Evolutionary conservation across 2,888 invertebrate genomes (phyloP).

Genomic region (Harpalus rufipes): DNA sequence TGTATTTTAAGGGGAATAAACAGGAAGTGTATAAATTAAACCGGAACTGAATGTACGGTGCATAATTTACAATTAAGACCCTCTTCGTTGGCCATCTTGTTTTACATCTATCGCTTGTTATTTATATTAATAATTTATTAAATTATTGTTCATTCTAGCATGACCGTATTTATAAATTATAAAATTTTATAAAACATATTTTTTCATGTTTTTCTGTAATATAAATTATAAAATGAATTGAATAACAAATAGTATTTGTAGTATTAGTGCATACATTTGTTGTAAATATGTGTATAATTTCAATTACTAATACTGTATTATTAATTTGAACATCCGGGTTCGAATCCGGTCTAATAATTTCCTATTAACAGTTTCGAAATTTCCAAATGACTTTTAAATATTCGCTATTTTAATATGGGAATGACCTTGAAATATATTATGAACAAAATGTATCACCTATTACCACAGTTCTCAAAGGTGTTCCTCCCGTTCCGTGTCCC

Average conservation of each 20-base stretch:
- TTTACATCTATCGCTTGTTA: neutral
- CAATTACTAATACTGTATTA: neutral
- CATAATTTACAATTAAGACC: neutral
- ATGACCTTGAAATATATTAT: neutral
- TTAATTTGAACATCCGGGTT: neutral
- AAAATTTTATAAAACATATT: no score
- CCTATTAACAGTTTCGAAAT: neutral
- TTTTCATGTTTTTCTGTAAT: no score
- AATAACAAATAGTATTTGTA: no score
- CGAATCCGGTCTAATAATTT: neutral
- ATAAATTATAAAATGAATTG: no score
- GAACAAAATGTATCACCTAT: neutral
- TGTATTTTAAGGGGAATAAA: neutral
- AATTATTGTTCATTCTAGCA: neutral
- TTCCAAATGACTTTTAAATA: neutral
- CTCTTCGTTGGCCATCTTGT: neutral
- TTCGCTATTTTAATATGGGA: neutral
- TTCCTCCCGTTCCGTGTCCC: no score
- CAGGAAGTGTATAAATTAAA: slow-evolving; percentile 3
- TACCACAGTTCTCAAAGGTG: no score
- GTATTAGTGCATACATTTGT: no score
- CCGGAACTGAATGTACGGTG: neutral
- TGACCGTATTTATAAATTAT: no score
- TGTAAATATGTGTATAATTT: no score
- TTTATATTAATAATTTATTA: neutral